phyloP scores from a whole-genome alignment of 2,797 vertebrate genomes.

The Nannoperca australis region DNA sequence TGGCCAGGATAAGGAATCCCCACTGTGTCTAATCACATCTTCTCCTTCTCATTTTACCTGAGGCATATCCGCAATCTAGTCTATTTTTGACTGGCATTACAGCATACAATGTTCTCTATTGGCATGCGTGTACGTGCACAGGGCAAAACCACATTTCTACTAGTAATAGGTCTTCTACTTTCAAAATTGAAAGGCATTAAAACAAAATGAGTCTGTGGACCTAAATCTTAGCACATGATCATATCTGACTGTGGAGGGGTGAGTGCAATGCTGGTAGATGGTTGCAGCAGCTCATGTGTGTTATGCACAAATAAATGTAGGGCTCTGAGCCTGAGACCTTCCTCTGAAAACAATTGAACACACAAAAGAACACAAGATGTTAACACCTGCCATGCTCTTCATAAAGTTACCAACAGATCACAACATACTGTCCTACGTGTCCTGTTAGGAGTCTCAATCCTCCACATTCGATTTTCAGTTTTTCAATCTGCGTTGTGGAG shows the following conservation, averaged over 20 bases:
- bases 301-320: background rate
- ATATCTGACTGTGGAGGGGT: conserved; percentile 6
- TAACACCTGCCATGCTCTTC: conserved; percentile 6
- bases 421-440: conserved; percentile 27
- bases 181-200: conserved; percentile 14
- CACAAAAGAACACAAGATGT: background rate
- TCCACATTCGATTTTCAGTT: conserved; percentile 58
- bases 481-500: conserved; percentile 47
- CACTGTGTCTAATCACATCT: conserved; percentile 78
- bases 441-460: conserved; percentile 37
- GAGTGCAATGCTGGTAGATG: background rate
- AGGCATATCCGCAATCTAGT: conserved; percentile 68
- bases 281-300: background rate
- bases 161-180: conserved; percentile 16
- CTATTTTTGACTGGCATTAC: conserved; percentile 67
- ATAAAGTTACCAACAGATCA: conserved; percentile 30
- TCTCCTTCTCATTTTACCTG: conserved; percentile 72
- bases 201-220: conserved; percentile 5
- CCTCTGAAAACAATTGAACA: background rate
- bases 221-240: conserved; percentile 14
- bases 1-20: conserved; percentile 74
- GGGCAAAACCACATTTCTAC: conserved; percentile 3
- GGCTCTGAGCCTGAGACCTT: background rate
- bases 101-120: conserved; percentile 34
- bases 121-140: conserved; percentile 5